Percentiles rank a stretch among this genome's conserved stretches.
Evolutionary conservation across 2,888 invertebrate genomes (phyloP).

Genomic region (Andrena bucephala): DNA sequence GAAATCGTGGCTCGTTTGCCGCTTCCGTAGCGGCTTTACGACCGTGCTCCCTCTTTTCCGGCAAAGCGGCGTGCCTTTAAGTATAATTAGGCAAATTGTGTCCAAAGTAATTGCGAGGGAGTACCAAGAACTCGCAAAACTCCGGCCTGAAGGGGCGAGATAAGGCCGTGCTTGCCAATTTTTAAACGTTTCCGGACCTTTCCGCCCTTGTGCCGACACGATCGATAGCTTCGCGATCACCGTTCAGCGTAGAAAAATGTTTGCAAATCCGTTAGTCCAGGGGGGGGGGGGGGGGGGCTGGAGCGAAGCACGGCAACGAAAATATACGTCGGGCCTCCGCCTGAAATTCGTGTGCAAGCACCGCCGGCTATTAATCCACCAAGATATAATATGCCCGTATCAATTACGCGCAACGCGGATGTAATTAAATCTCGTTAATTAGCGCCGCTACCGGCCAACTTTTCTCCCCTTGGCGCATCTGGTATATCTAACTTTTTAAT

Average conservation of each 20-base stretch:
- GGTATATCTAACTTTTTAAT: background rate
- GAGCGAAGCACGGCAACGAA: background rate
- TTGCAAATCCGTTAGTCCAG: no score
- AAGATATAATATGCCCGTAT: conserved; percentile 25
- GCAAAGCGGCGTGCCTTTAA: conserved; percentile 18
- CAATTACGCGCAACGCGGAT: conserved; percentile 7
- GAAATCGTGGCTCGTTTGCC: conserved; percentile 35
- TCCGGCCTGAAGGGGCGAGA: conserved; percentile 32
- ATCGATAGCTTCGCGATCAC: conserved; percentile 31
- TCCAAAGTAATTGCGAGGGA: conserved; percentile 45
- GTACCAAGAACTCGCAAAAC: conserved; percentile 27
- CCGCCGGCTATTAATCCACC: conserved; percentile 11
- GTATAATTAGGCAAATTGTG: conserved; percentile 62
- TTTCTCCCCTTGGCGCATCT: conserved; percentile 2
- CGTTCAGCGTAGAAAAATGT: background rate
- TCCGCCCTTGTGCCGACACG: background rate
- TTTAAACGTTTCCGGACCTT: conserved; percentile 13
- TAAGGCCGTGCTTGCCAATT: conserved; percentile 12
- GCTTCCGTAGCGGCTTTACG: conserved; percentile 20
- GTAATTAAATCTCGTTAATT: conserved; percentile 46
- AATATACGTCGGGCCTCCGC: background rate
- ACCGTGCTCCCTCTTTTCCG: background rate
- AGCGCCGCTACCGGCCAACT: conserved; percentile 10
- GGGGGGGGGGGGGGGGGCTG: background rate
- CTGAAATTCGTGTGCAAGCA: background rate